These are phyloP conservation scores for Clostera curtula DNA, from an alignment of 2,888 invertebrate genomes.

Conservation along the genomic window DNA sequence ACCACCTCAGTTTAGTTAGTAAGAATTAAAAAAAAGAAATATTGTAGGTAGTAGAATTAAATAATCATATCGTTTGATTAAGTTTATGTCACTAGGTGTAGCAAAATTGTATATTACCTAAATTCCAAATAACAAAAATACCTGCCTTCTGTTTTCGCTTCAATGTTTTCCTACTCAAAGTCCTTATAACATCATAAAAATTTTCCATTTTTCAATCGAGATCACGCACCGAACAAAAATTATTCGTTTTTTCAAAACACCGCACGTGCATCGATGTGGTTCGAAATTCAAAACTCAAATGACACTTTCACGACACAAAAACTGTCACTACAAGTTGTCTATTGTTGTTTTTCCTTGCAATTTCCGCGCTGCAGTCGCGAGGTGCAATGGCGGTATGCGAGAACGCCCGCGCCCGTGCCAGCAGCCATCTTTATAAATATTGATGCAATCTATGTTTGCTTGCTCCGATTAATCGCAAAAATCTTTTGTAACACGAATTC, in stretches of 20 bases:
- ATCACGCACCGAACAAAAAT: conserved; percentile 19
- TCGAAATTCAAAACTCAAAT: conserved; percentile 14
- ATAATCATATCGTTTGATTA: no score
- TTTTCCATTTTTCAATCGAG: conserved; percentile 45
- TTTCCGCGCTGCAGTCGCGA: conserved; percentile 56
- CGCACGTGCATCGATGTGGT: conserved; percentile 16
- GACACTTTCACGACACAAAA: conserved; percentile 24
- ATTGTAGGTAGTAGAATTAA: no score
- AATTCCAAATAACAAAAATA: no score
- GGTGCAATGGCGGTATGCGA: conserved; percentile 53
- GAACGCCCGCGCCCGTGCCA: conserved; percentile 28
- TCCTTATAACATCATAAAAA: conserved; percentile 61
- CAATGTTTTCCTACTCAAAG: conserved; percentile 61
- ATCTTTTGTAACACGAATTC: conserved; percentile 50
- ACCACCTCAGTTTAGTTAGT: no score
- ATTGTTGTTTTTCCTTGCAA: conserved; percentile 25
- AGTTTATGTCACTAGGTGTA: no score
- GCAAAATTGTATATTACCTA: no score
- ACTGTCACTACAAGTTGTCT: conserved; percentile 14
- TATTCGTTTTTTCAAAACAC: conserved; percentile 12
- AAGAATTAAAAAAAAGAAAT: no score
- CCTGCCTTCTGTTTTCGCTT: conserved; percentile 60
- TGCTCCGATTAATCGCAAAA: conserved; percentile 61
- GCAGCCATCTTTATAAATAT: conserved; percentile 60
- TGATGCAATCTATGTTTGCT: conserved; percentile 61